A percentile compares a stretch with the other conserved stretches of the same genome.
Conservation (phyloP, 2,797 vertebrate genomes). For the Thalassophryne amazonica region DNA sequence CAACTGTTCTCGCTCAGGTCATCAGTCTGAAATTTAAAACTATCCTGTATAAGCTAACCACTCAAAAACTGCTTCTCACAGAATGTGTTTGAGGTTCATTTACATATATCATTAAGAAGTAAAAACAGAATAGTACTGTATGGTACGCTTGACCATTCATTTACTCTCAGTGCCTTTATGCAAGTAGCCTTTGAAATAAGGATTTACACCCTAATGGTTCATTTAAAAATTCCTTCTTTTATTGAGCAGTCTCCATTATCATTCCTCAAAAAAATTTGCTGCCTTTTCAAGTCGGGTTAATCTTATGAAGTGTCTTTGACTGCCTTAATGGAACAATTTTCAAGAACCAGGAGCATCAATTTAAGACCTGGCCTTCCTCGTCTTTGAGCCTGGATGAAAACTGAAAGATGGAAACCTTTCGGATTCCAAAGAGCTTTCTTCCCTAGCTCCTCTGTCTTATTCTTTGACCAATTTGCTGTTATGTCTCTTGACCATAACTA, state of each 20-base stretch:
- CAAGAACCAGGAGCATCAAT: conserved; percentile 60
- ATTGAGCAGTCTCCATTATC: conserved; percentile 28
- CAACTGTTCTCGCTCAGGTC: too few relatives aligned
- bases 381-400: conserved; percentile 40
- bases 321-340: conserved; percentile 53
- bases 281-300: conserved; percentile 33
- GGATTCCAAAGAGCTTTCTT: conserved; percentile 46
- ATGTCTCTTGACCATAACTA: conserved; percentile 53
- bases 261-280: conserved; percentile 13
- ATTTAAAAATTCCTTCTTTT: conserved; percentile 31
- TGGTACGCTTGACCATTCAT: too few relatives aligned
- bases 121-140: too few relatives aligned
- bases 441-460: conserved; percentile 1
- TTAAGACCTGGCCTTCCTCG: conserved; percentile 35
- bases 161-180: too few relatives aligned
- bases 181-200: background rate
- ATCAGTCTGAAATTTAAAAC: too few relatives aligned
- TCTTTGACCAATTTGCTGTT: conserved; percentile 14
- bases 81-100: too few relatives aligned
- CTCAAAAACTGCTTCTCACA: too few relatives aligned
- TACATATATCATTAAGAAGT: too few relatives aligned
- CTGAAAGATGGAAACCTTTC: conserved; percentile 31
- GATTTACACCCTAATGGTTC: conserved; percentile 7
- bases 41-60: too few relatives aligned
- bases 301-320: conserved; percentile 44